Evolutionary conservation across 2,797 vertebrate genomes (phyloP), one percentile per base, ranked within the genome.

Genomic region (Hirundo rustica): DNA sequence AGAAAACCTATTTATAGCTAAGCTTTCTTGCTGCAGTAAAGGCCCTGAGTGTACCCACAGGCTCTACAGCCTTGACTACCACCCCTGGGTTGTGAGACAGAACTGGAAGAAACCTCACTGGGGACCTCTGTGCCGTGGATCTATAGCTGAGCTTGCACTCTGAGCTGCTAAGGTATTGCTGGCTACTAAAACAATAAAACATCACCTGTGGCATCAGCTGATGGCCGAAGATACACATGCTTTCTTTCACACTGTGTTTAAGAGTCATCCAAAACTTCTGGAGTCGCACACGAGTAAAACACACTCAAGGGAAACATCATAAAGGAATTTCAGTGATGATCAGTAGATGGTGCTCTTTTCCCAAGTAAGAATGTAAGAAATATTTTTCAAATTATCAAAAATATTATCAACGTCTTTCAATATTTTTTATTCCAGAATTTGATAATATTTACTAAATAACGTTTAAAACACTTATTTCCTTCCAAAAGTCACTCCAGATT

Each of bases 301-400:
- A 9, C 7, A 6, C 4, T 2, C 50, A 62, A 86, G 38, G 19
- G 23, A 74, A 75, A 22, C 8, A 76, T 34, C 16, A 16, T 7
- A 14, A 7, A 50, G 62, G 57, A 65, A 68, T 90, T 88, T 90
- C 30, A 32, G 19, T 54, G 11, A 57, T 61, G 50, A 48, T 66
- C 70, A 51, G 61, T 92, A 97, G 97, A 40, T 96, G 97, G 97
- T 85, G 88, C 85, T 94, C 40, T 97, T 85, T 67, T 88, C 75
- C 72, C 0, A 0, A 78, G 16, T n/a, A 89, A 81, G 8, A 62
- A 53, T 53, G 34, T n/a, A 51, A 62, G 27, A 60, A 51, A 4
- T 45, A n/a, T 38, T 55, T 74, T 85, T 81, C 30, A 48, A 86
- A 89, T 57, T 71, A 73, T 55, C 17, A 73, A 72, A 62, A 85